Conservation (phyloP, 2,888 invertebrate species). For the Callyntrura guangdongensis region DNA sequence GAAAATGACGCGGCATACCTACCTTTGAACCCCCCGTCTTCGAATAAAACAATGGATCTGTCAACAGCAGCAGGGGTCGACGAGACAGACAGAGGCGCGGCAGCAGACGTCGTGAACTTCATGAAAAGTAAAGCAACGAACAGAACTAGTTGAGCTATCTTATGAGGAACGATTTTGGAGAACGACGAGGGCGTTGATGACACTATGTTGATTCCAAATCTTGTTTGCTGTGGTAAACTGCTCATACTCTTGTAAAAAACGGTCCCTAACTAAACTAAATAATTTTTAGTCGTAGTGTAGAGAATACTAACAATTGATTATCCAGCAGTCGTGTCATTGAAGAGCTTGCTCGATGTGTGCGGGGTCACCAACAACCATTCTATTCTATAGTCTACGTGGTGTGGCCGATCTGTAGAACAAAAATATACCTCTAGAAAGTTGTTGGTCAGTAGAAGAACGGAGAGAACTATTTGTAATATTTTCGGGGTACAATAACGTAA, state of each 20-base stretch:
- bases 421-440: background rate
- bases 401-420: too few species aligned
- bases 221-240: conserved; percentile 31
- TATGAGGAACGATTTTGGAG: too few species aligned
- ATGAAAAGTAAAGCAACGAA: conserved; percentile 49
- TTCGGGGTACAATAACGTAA: background rate
- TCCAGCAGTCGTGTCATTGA: background rate
- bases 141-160: too few species aligned
- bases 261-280: conserved; percentile 29
- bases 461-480: conserved; percentile 31
- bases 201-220: conserved; percentile 4
- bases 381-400: conserved; percentile 4
- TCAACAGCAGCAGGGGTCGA: background rate
- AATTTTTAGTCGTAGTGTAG: conserved; percentile 13
- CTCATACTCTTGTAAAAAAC: conserved; percentile 34
- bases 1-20: background rate
- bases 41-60: conserved; percentile 72
- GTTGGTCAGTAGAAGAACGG: background rate
- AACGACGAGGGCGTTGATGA: conserved; percentile 22
- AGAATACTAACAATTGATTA: conserved; percentile 31
- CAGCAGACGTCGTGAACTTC: background rate
- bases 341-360: too few species aligned
- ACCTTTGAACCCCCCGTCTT: conserved; percentile 76
- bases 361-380: too few species aligned
- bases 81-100: background rate